A percentile compares a stretch with the other conserved stretches of the same genome.
Conservation (phyloP, 2,113 vertebrate genomes). For the Lagenorhynchus albirostris region DNA sequence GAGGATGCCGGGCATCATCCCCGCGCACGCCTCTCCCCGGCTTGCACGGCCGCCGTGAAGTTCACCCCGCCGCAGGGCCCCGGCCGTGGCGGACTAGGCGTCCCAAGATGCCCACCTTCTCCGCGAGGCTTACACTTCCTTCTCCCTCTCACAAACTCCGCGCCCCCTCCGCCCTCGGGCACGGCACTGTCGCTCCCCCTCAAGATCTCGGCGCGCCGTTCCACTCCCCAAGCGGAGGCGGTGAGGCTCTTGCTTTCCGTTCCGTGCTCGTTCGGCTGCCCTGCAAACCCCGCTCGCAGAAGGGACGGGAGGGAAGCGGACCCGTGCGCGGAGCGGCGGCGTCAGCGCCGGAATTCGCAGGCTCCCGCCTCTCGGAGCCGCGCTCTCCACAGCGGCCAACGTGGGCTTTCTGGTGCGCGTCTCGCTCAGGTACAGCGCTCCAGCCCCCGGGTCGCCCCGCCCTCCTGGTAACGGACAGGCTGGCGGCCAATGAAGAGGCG, state of each 20-base stretch:
- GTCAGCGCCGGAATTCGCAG: neutral
- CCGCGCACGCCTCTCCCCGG: neutral
- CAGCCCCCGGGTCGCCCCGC: conserved; percentile 45
- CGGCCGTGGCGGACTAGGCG: neutral
- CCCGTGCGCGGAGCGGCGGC: neutral
- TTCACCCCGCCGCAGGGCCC: neutral
- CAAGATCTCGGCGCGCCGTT: neutral
- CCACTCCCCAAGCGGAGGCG: neutral
- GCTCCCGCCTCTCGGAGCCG: neutral
- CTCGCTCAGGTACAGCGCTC: conserved; percentile 69
- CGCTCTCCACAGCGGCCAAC: conserved; percentile 41
- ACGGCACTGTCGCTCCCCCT: neutral
- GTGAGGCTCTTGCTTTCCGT: conserved; percentile 21
- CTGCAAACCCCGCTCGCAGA: neutral
- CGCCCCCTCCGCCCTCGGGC: conserved; percentile 7
- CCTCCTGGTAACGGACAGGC: conserved; percentile 46
- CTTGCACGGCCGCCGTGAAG: neutral
- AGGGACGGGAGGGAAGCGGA: neutral
- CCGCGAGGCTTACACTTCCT: neutral
- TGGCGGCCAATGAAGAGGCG: conserved; percentile 29
- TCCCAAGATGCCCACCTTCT: conserved; percentile 11
- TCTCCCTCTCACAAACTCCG: neutral
- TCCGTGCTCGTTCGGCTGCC: neutral
- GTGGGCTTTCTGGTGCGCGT: conserved; percentile 45
- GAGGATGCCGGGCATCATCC: conserved; percentile 9